Base-by-base conservation (phyloP, 2,888 invertebrate species). In the Thera britannica region DNA sequence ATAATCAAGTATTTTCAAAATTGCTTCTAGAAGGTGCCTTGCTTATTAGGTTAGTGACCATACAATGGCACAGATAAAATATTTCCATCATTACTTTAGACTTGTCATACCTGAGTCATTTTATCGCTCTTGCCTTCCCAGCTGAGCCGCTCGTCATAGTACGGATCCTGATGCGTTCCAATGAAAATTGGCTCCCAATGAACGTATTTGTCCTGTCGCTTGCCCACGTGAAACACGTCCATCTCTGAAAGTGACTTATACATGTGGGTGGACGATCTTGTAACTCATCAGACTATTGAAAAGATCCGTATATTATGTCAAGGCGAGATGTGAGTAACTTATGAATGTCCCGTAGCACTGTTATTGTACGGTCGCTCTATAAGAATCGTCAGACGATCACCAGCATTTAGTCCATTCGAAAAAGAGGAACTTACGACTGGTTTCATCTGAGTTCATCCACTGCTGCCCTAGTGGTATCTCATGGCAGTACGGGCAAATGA, bases 101-200 rank as follows among this genome's bases (percentile, higher is more conserved):
- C 23, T 23, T 23, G 23, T 52, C 58, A 54, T 86, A 98, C 98
- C 96, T 98, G 98, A 70, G 98, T 97, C 98, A 98, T 98, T 93
- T 98, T 98, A 90, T 98, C 98, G 88, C 97, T 97, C 90, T 97
- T 97, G 55, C 98, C 98, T 85, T 98, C 98, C 98, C 98, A 98
- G 85, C 97, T 97, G 71, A 98, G 95, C 81, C 98, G 94, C 86
- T 98, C 98, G 77, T 98, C 98, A 85, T 98, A 98, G 74, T 97
- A 94, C 0, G 98, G 98, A 81, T 98, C 98, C 34, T 95, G 94
- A 87, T 98, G 96, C 0, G 98, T 98, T 23, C 98, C 98, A 70
- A 98, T 98, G 83, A 97, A 98, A 77, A 98, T 98, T 8, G 98
- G 98, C 90, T 98, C 98, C 98, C 98, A 98, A 85, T 97, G 97